Evolutionary conservation across 1,140 invertebrate species (phyloP), one percentile per base, ranked within the genome.

Genomic region (Drosophila tristis): DNA sequence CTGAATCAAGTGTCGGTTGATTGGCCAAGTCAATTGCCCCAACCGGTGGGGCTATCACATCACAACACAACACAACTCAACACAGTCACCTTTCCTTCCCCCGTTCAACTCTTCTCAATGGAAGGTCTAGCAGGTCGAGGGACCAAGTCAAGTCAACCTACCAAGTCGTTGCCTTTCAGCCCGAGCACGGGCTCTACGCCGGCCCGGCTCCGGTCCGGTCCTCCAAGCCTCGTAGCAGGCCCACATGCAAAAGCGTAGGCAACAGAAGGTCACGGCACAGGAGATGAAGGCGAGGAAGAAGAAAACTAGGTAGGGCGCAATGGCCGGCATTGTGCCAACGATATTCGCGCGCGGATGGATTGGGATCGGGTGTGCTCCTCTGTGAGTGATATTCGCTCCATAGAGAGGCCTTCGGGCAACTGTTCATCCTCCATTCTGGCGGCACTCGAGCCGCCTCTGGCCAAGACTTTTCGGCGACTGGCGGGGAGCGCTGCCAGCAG

Each of bases 261-360:
- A 84, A 51, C 86, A 91, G 42, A 75, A 80, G 26, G 80, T 64
- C 3, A 91, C 35, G 5, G 65, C 72, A 48, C 72, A 91, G 26
- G 70, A 67, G 2, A 91, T 20, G n/a, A 91, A 78, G n/a, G 89
- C 60, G 39, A 91, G 60, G 47, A 91, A 79, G 25, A 90, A 71
- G 25, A 77, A 80, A 23, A 78, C 75, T 39, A 91, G 61, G 64
- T 90, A 87, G 5, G 86, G 43, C 23, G 89, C 42, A 4, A 91
- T 16, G 43, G 80, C 66, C 2, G 60, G 42, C 80, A 90, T 84
- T 39, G 39, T 78, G 13, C 13, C 25, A 13, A 44, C 47, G 15
- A 31, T 43, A 0, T 31, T 26, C 16, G 16, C 29, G 8, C 9
- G 13, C 49, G 44, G 42, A 20, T 4, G 11, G 20, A 8, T 44